Evolutionary conservation across 2,113 vertebrate genomes (phyloP), one percentile per base, ranked within the genome.

Genomic region (Odocoileus virginianus): DNA sequence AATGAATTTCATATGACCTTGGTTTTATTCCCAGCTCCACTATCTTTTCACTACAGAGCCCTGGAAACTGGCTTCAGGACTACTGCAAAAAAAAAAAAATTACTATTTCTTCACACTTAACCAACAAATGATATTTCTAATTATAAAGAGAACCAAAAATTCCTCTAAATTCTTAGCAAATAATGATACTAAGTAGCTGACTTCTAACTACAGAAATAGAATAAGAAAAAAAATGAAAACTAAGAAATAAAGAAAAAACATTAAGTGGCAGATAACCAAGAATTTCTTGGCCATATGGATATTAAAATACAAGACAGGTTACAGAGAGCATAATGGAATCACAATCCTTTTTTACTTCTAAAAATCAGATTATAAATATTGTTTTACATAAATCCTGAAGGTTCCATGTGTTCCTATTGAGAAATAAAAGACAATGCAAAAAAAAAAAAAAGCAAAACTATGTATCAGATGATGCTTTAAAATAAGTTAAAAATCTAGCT

Each of bases 101-200:
- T 78, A 57, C 47, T 86, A 55, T 13, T 86, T 90, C 55, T 88
- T 78, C 43, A 85, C 6, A 61, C 9, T 85, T 88, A 17, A 88
- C 25, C 71, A 87, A 55, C 27, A 82, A 91, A 55, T 36, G 52
- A 54, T 71, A 94, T 54, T 82, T 86, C 58, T 91, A 87, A 71
- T 43, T 57, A 94, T 76, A 90, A 91, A 95, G 40, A 89, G 90
- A 92, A 89, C 61, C 21, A 60, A 83, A 94, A 86, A 19, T 91
- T 57, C 40, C n/a, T 71, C 36, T 81, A 58, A 12, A 95, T 84
- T 82, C 40, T 79, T 88, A 91, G 30, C 45, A 47, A 8, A 28
- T 76, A 45, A 79, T n/a, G 23, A 55, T 52, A 50, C 57, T 76
- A 78, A 87, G 14, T 54, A 91, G 33, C 5, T 84, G 28, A 84